Base-by-base conservation (phyloP, 1,140 invertebrate genomes). In the Rhagoletis pomonella region DNA sequence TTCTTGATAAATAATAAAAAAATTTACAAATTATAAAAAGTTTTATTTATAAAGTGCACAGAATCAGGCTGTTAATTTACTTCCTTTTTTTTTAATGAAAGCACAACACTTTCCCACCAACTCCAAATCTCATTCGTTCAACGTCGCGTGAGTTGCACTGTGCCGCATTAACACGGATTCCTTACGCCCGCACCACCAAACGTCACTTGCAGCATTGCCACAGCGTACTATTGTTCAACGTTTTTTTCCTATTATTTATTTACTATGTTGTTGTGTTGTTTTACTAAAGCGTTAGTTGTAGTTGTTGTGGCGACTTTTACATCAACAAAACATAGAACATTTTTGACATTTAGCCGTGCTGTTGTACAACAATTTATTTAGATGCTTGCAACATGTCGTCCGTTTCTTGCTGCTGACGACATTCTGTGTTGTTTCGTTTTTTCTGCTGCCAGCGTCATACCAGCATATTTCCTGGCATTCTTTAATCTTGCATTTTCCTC, bases 321-420 rank as follows among this genome's bases (percentile, higher is more conserved):
- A 62, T 62, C 69, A 73, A 73, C 42, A 73, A 73, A 17, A 73
- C 29, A 50, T 1, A 73, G 4, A 12, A 73, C 3, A 47, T 73
- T 73, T 73, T 73, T 73, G 69, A 73, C 69, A 73, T 73, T 73
- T 47, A 44, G 69, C n/a, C 44, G 44, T 47, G 69, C 69, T 47
- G 39, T 19, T 73, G 69, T 73, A 14, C 3, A 73, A 73, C 9
- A 73, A 73, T 73, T 73, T 73, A 73, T 73, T 73, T 73, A 73
- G 42, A 47, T 73, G 42, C 47, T 73, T 73, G 42, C 69, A 17
- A 73, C 69, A 73, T 73, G 69, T 73, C 17, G 69, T 73, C 69
- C 12, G 12, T 39, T 73, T n/a, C 39, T 47, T 73, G 69, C 69
- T 5, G 14, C 64, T 29, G 64, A 67, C 62, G 29, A 64, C 44